Conservation (phyloP, 2,888 invertebrate species). For the Rhingia rostrata region DNA sequence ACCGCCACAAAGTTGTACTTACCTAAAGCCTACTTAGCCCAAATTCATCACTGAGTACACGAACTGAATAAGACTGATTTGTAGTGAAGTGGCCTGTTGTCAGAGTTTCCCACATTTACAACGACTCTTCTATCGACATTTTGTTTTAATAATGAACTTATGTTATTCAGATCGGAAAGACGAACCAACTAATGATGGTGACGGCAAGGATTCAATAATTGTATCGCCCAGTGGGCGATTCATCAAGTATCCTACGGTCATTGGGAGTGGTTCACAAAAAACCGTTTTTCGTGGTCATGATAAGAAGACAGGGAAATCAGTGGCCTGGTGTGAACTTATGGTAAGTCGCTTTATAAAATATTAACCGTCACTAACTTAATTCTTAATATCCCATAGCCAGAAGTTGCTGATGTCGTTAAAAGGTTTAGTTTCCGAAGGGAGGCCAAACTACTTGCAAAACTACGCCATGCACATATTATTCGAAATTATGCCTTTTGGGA, state of each 20-base stretch:
- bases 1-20: too few relatives aligned
- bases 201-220: background rate
- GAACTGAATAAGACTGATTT: too few relatives aligned
- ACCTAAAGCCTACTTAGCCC: too few relatives aligned
- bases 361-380: background rate
- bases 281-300: background rate
- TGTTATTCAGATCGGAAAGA: too few relatives aligned
- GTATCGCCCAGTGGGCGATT: background rate
- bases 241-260: background rate
- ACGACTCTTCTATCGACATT: too few relatives aligned
- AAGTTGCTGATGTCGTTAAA: background rate
- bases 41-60: too few relatives aligned
- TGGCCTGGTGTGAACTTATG: background rate
- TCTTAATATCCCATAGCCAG: background rate
- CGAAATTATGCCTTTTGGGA: background rate
- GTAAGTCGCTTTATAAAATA: background rate
- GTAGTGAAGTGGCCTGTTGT: too few relatives aligned
- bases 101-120: too few relatives aligned
- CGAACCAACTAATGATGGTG: too few relatives aligned
- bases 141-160: too few relatives aligned
- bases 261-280: background rate
- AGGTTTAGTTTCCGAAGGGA: background rate
- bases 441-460: background rate
- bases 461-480: conserved; percentile 4
- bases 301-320: background rate